Base-by-base conservation (phyloP, 2,888 invertebrate genomes). In the Nomada flava region DNA sequence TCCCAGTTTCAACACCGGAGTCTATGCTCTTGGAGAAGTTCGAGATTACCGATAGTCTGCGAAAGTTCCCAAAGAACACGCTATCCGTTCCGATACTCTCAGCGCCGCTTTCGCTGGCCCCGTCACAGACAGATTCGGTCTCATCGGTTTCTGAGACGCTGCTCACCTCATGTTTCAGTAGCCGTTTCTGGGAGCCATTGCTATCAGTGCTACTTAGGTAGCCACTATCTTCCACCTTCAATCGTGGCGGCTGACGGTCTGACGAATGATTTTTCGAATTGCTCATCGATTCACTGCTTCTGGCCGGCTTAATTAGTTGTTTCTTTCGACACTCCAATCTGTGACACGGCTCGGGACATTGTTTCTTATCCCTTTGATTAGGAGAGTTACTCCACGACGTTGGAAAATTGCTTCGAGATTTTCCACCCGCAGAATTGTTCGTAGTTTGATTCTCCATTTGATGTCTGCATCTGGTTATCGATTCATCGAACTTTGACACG, bases 61-160 rank as follows among this genome's bases (percentile, higher is more conserved):
- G 94, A 90, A 96, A 96, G 92, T 96, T 96, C 65, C 97, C 97
- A 90, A 97, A 97, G 92, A 97, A 97, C 57, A 98, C 97, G 4
- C 97, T 98, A 94, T 98, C 97, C 0, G 98, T 98, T 91, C 97
- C 98, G 44, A 97, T 95, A 94, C 97, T 98, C 92, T 98, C 98
- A 4, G 97, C 98, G 0, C 98, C 98, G 36, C 97, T 98, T 94
- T 98, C 98, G 94, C 97, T 97, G 83, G 97, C 95, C 11, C 96
- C 97, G 91, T 97, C 97, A 53, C 96, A 96, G 82, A 96, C 95
- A 15, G 96, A 97, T 91, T 97, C 97, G n/a, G 96, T 96, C 91
- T 97, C 97, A 82, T 97, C 97, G 82, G 97, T 97, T 90, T 96
- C 97, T 93, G 97, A 96, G 89, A 96, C 95, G 94, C 96, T 95